Evolutionary conservation across 92 coral and sea anemone genomes (phyloP).

Genomic region (Virgularia gustaviana): DNA sequence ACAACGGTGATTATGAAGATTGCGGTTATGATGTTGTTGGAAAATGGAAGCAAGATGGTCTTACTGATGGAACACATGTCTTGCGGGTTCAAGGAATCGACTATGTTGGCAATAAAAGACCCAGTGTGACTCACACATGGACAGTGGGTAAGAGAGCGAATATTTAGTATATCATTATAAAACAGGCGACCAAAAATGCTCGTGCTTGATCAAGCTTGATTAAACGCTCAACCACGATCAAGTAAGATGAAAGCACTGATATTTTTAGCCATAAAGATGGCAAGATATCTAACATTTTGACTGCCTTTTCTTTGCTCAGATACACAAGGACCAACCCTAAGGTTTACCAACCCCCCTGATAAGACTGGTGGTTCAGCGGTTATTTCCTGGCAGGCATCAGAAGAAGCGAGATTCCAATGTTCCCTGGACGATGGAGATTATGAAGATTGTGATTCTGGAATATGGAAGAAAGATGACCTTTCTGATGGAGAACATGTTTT

Average conservation of each 20-base stretch:
- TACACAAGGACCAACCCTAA: neutral
- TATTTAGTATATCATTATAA: no score
- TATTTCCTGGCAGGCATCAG: constrained; percentile 13
- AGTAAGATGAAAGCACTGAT: no score
- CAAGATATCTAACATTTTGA: no score
- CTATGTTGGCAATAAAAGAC: neutral
- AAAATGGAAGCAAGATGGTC: neutral
- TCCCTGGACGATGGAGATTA: neutral
- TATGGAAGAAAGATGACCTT: neutral
- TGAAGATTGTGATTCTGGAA: neutral
- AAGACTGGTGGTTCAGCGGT: neutral
- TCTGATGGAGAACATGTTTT: constrained; percentile 6
- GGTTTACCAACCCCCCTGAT: neutral
- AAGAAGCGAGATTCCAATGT: constrained; percentile 10
- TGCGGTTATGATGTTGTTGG: neutral
- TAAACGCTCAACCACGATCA: no score
- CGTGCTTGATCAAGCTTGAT: no score
- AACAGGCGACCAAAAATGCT: no score
- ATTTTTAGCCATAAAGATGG: no score
- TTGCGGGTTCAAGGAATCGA: neutral
- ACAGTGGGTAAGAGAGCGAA: neutral
- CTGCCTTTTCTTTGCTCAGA: no score
- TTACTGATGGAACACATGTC: neutral
- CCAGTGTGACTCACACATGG: neutral
- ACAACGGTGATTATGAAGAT: neutral